Percentiles rank a stretch among this genome's conserved stretches.
phyloP scores from a whole-genome alignment of 2,888 invertebrate species.

The Pachycephus smyrnensis region DNA sequence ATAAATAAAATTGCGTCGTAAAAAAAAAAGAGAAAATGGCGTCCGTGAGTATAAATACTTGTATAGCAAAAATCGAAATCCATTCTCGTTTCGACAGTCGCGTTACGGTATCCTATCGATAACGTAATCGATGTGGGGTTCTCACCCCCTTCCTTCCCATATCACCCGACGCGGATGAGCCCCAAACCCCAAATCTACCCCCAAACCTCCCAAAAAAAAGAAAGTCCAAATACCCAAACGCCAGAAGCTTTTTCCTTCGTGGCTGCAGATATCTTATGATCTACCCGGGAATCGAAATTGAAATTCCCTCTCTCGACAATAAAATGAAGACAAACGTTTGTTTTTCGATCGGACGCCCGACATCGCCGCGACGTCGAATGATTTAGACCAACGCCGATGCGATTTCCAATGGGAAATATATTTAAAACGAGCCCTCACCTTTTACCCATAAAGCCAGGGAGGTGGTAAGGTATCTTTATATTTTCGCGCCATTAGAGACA shows the following conservation, averaged over 20 bases:
- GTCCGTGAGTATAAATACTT: neutral
- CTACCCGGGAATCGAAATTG: slow-evolving; percentile 2
- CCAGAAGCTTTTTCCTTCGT: neutral
- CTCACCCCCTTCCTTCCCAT: neutral
- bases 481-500: neutral
- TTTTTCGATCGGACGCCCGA: slow-evolving; percentile 13
- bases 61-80: neutral
- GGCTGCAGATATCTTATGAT: slow-evolving; percentile 7
- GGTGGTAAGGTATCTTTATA: neutral
- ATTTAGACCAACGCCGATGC: slow-evolving; percentile 16
- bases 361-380: slow-evolving; percentile 10
- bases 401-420: slow-evolving; percentile 27
- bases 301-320: slow-evolving; percentile 7
- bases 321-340: slow-evolving; percentile 13
- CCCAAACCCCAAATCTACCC: neutral
- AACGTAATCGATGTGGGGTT: neutral
- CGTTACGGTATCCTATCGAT: neutral
- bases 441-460: neutral
- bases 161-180: neutral
- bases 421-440: slow-evolving; percentile 15
- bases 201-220: neutral
- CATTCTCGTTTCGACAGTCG: neutral
- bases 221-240: neutral
- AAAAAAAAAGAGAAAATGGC: neutral
- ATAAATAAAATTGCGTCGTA: neutral